Evolutionary conservation across 1,140 invertebrate genomes (phyloP).

Genomic region (Adelges cooleyi): DNA sequence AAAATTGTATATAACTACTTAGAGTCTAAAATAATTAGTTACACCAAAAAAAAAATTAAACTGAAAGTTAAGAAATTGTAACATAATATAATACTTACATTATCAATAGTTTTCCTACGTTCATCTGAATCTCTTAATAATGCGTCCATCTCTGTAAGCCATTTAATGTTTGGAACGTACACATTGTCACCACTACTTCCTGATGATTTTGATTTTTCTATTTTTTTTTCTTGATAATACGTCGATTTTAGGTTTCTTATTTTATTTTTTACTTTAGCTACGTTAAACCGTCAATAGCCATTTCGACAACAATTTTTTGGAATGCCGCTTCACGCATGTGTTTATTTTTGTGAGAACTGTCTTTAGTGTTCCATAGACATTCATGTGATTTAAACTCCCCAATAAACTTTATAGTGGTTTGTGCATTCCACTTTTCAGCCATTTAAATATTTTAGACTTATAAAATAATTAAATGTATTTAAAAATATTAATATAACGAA

Average conservation of each 20-base stretch:
- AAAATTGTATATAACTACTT: neutral
- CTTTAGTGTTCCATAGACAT: too few species aligned
- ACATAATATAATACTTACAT: slow-evolving; percentile 4
- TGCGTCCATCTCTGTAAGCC: neutral
- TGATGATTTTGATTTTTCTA: neutral
- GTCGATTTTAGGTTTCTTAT: neutral
- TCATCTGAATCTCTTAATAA: neutral
- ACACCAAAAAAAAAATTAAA: neutral
- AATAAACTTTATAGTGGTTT: too few species aligned
- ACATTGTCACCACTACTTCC: neutral
- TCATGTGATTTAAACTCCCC: too few species aligned
- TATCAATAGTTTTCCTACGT: neutral
- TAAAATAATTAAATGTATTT: too few species aligned
- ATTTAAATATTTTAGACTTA: too few species aligned
- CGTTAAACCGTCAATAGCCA: neutral
- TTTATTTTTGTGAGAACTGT: too few species aligned
- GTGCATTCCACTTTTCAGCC: too few species aligned
- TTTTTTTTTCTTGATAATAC: neutral
- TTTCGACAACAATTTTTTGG: too few species aligned
- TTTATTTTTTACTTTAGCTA: neutral
- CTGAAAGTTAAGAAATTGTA: too few species aligned
- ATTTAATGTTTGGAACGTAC: neutral
- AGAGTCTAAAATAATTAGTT: neutral
- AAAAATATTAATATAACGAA: too few species aligned
- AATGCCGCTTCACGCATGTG: too few species aligned